phyloP scores from a whole-genome alignment of 2,113 vertebrate genomes.

The Vulpes lagopus region DNA sequence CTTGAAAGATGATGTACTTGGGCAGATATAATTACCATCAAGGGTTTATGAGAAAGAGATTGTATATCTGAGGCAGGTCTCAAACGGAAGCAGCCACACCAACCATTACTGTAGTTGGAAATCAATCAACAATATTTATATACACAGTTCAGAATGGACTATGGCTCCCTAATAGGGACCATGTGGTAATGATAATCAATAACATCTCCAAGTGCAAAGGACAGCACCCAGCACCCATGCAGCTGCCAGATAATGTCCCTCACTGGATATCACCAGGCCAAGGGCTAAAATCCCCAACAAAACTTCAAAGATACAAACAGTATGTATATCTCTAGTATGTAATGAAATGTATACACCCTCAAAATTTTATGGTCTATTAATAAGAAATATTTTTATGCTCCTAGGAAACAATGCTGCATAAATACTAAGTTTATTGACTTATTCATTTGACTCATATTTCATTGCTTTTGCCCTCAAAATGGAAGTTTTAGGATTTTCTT shows the following conservation, averaged over 20 bases:
- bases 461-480: slow-evolving; percentile 5
- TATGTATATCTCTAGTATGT: not conserved
- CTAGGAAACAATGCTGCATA: not conserved
- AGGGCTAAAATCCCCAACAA: not conserved
- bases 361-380: not conserved
- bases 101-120: slow-evolving; percentile 29
- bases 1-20: not conserved
- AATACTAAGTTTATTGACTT: not conserved
- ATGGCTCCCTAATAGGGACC: not conserved
- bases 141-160: not conserved
- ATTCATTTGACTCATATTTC: not conserved
- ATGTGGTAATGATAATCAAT: not conserved
- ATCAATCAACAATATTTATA: slow-evolving; percentile 40
- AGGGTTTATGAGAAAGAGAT: slow-evolving; percentile 27
- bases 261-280: not conserved
- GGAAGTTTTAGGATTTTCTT: slow-evolving; percentile 47
- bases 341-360: not conserved
- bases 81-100: not conserved
- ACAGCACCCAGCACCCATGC: not conserved
- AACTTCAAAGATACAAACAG: not conserved
- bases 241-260: not conserved
- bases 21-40: slow-evolving; percentile 5
- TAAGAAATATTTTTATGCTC: slow-evolving; percentile 9
- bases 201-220: slow-evolving; percentile 28
- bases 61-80: not conserved